Evolutionary conservation across 2,113 vertebrate species (phyloP).

Genomic region (Pteronura brasiliensis): DNA sequence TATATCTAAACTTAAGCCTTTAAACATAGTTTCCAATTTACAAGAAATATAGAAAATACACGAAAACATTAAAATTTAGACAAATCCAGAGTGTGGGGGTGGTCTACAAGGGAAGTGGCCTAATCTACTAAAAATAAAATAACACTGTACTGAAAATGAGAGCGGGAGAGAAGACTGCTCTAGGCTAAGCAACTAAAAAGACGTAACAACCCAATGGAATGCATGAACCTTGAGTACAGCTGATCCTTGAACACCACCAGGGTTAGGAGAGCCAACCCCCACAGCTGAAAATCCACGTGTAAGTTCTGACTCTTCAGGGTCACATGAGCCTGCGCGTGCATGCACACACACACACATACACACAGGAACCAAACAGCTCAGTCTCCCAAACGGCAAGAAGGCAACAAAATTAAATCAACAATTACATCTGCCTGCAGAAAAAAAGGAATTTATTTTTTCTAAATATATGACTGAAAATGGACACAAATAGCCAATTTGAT

Average conservation of each 20-base stretch:
- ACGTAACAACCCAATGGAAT: background rate
- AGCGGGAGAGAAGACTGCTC: background rate
- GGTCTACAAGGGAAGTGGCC: background rate
- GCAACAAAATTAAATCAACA: background rate
- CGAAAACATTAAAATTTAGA: background rate
- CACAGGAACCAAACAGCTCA: background rate
- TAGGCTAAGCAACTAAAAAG: background rate
- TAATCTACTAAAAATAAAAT: background rate
- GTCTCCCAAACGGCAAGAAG: background rate
- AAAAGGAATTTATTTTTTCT: background rate
- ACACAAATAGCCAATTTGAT: background rate
- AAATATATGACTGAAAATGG: background rate
- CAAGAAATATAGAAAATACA: background rate
- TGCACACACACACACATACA: background rate
- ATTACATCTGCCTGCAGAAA: background rate
- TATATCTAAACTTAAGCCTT: background rate
- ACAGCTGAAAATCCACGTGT: background rate
- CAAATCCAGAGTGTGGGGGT: background rate
- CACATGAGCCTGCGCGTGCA: fast-evolving
- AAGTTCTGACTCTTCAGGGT: background rate
- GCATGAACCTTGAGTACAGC: background rate
- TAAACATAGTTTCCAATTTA: background rate
- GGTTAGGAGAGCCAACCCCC: background rate
- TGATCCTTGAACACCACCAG: background rate
- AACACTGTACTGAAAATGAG: background rate